Evolutionary conservation across 2,888 invertebrate species (phyloP).

Genomic region (Callimorpha dominula): DNA sequence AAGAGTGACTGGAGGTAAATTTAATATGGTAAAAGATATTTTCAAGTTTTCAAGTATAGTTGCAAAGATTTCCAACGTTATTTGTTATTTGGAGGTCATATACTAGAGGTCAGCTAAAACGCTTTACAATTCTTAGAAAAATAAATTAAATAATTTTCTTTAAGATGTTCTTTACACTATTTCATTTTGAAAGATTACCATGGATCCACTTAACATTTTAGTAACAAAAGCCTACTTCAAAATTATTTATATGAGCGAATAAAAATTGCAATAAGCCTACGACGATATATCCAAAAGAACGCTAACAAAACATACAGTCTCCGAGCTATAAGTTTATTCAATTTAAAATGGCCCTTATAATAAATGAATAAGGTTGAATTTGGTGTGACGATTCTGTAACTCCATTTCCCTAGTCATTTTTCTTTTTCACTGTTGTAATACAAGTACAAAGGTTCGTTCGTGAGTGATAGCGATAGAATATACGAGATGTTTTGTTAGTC

Average conservation of each 20-base stretch:
- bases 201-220: slow-evolving; percentile 31
- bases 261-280: slow-evolving; percentile 52
- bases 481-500: slow-evolving; percentile 55
- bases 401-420: slow-evolving; percentile 56
- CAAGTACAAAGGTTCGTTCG: slow-evolving; percentile 51
- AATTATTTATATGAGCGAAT: slow-evolving; percentile 44
- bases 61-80: too few species aligned
- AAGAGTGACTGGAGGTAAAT: too few species aligned
- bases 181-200: background rate
- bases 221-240: slow-evolving; percentile 32
- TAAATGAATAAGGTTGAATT: slow-evolving; percentile 32
- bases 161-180: background rate
- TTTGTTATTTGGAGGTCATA: too few species aligned
- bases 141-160: too few species aligned
- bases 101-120: too few species aligned
- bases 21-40: too few species aligned
- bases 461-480: slow-evolving; percentile 50
- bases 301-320: slow-evolving; percentile 54
- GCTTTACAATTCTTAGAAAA: too few species aligned
- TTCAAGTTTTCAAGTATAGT: too few species aligned
- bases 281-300: slow-evolving; percentile 49
- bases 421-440: slow-evolving; percentile 58
- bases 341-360: slow-evolving; percentile 20
- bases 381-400: slow-evolving; percentile 49
- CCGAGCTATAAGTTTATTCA: slow-evolving; percentile 47